phyloP scores from a whole-genome alignment of 2,113 vertebrate genomes.

The Acinonyx jubatus region DNA sequence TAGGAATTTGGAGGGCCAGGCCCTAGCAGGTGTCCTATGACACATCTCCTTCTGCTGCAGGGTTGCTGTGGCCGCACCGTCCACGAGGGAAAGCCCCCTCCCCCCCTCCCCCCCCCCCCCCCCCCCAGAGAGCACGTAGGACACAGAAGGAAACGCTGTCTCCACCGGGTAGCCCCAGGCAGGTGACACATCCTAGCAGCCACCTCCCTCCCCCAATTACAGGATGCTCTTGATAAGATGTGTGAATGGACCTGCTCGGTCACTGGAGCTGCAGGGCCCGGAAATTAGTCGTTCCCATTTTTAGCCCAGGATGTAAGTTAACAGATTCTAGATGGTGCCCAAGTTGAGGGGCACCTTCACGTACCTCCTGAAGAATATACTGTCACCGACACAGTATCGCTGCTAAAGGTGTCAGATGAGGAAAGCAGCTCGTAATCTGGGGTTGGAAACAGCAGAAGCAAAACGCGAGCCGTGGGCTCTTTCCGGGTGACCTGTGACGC shows the following conservation, averaged over 20 bases:
- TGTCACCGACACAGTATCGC: not conserved
- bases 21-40: not conserved
- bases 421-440: accelerated
- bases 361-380: no score
- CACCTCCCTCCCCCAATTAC: not conserved
- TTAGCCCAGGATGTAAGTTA: not conserved
- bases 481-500: not conserved
- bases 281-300: not conserved
- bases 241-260: accelerated
- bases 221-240: accelerated
- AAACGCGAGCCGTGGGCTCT: accelerated
- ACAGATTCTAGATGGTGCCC: not conserved
- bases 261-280: not conserved
- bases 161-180: accelerated
- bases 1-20: no score
- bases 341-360: accelerated
- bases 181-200: accelerated
- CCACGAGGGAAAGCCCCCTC: not conserved
- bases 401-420: not conserved
- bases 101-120: no score
- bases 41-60: not conserved
- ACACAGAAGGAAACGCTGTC: not conserved
- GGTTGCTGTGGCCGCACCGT: not conserved
- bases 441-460: not conserved
- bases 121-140: accelerated